These are phyloP conservation scores for Todiramphus saurophagus DNA, from an alignment of 2,113 vertebrate genomes.

Conservation along the genomic window DNA sequence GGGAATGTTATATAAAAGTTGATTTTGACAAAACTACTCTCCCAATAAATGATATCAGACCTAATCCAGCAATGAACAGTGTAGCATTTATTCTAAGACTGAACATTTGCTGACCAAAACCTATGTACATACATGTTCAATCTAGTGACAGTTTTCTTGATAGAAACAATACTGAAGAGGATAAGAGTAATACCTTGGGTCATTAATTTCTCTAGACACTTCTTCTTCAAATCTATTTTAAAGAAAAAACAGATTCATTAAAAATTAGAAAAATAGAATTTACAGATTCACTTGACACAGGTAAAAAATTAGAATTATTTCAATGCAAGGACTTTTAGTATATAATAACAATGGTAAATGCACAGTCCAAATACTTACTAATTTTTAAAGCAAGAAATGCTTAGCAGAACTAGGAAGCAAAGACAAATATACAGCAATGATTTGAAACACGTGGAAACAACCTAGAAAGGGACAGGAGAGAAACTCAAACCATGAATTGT, in stretches of 20 bases:
- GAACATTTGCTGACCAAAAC: not conserved
- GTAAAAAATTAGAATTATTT: not conserved
- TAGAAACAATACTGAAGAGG: not conserved
- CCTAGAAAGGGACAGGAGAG: not conserved
- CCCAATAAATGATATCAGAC: not conserved
- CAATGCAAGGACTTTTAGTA: not conserved
- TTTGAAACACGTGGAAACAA: not conserved
- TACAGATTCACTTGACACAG: not conserved
- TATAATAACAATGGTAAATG: not conserved
- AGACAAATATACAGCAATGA: not conserved
- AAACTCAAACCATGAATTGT: not conserved
- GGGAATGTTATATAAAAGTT: not conserved
- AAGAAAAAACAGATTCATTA: not conserved
- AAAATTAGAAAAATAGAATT: not conserved
- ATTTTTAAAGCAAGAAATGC: not conserved
- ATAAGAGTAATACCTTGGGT: not conserved
- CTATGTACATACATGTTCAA: not conserved
- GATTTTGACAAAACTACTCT: not conserved
- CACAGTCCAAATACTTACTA: not conserved
- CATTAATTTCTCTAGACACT: not conserved
- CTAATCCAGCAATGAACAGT: not conserved
- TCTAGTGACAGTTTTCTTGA: not conserved
- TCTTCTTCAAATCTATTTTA: not conserved
- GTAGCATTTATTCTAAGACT: not conserved
- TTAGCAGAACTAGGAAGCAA: not conserved